Conservation (phyloP, 2,888 invertebrate genomes). For the Eupithecia pulchellata region DNA sequence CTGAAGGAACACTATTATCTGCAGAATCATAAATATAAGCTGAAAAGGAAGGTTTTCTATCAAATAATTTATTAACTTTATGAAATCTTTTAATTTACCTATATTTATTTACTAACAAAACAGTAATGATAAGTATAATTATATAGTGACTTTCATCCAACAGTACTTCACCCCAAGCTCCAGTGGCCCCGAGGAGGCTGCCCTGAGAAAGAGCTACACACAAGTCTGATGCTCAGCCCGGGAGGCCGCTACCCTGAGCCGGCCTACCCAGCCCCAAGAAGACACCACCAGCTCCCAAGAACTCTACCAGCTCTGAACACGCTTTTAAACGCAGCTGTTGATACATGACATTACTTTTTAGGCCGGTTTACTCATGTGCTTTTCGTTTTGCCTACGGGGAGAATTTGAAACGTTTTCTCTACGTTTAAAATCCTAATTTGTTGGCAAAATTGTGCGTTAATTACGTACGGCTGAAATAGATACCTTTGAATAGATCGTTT, state of each 20-base stretch:
- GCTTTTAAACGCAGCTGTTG: slow-evolving; percentile 19
- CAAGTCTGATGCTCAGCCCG: slow-evolving; percentile 89
- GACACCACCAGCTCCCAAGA: slow-evolving; percentile 64
- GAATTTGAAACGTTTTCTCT: background rate
- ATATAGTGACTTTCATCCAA: slow-evolving; percentile 52
- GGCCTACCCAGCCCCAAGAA: slow-evolving; percentile 59
- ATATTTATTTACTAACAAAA: background rate
- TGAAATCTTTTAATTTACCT: background rate
- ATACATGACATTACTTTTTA: background rate
- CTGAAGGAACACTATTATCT: background rate
- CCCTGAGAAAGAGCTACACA: slow-evolving; percentile 92
- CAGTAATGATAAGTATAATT: background rate
- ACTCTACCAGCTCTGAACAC: slow-evolving; percentile 70
- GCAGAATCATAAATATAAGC: too few species aligned
- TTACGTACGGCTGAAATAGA: background rate
- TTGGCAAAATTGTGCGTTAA: background rate
- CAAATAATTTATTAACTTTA: too few species aligned
- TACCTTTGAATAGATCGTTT: background rate
- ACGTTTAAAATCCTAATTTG: background rate
- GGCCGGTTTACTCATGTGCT: background rate
- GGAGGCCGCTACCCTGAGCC: slow-evolving; percentile 67
- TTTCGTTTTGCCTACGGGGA: background rate
- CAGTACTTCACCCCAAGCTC: slow-evolving; percentile 93
- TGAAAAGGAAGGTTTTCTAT: too few species aligned
- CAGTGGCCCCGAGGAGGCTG: slow-evolving; percentile 88